Percentiles rank a stretch among this genome's conserved stretches.
These are phyloP conservation scores for Parascotia fuliginaria DNA, from an alignment of 2,888 invertebrate genomes.

Conservation along the genomic window DNA sequence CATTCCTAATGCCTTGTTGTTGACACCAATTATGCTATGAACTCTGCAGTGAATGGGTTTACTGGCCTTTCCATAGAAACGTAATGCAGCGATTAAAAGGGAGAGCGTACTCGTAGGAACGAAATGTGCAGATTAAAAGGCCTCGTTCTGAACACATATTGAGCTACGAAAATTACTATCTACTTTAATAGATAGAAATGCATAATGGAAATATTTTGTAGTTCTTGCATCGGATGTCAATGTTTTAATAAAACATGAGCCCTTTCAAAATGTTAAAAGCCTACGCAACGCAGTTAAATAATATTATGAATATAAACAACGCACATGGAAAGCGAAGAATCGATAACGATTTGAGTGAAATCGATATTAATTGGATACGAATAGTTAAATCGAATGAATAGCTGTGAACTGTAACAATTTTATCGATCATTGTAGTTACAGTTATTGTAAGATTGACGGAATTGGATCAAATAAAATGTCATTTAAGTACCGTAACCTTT, in stretches of 20 bases:
- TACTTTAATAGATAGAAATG: too few relatives aligned
- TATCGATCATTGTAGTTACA: conserved; percentile 15
- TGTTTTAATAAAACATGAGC: background rate
- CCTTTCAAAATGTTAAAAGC: conserved; percentile 8
- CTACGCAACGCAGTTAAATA: conserved; percentile 19
- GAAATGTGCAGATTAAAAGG: too few relatives aligned
- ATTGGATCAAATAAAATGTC: background rate
- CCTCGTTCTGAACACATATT: too few relatives aligned
- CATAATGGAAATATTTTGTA: too few relatives aligned
- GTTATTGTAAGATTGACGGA: background rate
- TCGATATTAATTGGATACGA: conserved; percentile 48
- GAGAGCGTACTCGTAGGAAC: too few relatives aligned
- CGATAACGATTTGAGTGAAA: conserved; percentile 52
- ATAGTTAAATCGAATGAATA: conserved; percentile 10
- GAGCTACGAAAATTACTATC: too few relatives aligned
- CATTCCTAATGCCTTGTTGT: too few relatives aligned
- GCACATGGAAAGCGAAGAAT: conserved; percentile 47
- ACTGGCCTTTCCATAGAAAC: too few relatives aligned
- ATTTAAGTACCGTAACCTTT: background rate
- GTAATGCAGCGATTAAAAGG: too few relatives aligned
- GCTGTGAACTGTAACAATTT: conserved; percentile 10
- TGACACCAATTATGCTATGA: too few relatives aligned
- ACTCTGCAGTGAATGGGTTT: too few relatives aligned
- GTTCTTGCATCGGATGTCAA: background rate
- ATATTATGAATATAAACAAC: conserved; percentile 29